Conservation (phyloP, 1,140 invertebrate genomes). For the Heliconius himera region DNA sequence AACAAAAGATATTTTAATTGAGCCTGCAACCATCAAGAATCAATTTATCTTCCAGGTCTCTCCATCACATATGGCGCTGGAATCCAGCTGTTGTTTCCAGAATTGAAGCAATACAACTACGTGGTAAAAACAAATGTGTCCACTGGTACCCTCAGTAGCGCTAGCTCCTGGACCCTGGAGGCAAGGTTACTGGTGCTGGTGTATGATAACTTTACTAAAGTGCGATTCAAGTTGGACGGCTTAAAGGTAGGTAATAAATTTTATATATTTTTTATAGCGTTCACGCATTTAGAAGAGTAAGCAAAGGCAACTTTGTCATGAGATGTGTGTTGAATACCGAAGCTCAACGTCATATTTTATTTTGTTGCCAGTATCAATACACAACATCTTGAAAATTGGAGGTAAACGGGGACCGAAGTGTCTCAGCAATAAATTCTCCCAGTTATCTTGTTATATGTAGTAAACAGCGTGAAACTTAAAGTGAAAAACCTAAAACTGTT, state of each 20-base stretch:
- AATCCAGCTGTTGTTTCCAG: constrained; percentile 55
- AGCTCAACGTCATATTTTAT: too few species aligned
- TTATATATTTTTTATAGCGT: background rate
- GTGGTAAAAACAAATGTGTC: constrained; percentile 60
- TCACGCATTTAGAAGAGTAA: background rate
- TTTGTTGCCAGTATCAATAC: too few species aligned
- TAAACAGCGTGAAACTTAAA: too few species aligned
- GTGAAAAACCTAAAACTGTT: too few species aligned
- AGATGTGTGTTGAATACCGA: too few species aligned
- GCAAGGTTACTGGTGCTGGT: constrained; percentile 47
- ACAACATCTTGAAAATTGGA: too few species aligned
- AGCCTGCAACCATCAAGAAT: too few species aligned
- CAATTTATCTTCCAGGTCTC: constrained; percentile 36
- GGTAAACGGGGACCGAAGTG: too few species aligned
- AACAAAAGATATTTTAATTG: too few species aligned
- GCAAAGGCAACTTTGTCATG: too few species aligned
- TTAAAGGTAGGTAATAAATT: constrained; percentile 48
- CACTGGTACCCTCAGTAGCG: constrained; percentile 46
- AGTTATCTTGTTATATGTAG: too few species aligned
- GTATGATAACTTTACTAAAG: constrained; percentile 57
- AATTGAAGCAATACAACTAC: constrained; percentile 56
- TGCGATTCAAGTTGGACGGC: constrained; percentile 51
- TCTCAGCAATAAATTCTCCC: too few species aligned
- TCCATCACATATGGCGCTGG: constrained; percentile 39
- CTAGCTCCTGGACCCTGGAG: constrained; percentile 58